A percentile compares a stretch with the other conserved stretches of the same genome.
Conservation (phyloP, 2,888 invertebrate species). For the Drosophila mercatorum region DNA sequence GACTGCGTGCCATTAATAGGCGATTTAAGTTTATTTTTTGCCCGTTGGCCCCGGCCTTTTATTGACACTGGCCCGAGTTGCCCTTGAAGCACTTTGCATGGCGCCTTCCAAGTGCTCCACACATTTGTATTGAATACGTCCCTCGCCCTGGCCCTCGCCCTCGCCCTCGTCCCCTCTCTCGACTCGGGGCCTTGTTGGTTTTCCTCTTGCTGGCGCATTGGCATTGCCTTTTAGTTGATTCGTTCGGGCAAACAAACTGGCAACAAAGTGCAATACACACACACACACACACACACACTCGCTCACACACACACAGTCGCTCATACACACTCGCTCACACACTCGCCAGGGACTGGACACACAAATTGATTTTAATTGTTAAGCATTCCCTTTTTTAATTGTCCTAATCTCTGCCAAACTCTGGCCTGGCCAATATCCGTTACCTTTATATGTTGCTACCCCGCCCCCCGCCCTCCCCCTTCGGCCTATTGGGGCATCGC, state of each 20-base stretch:
- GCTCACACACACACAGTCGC: constrained; percentile 17
- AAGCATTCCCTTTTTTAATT: constrained; percentile 79
- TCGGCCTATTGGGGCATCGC: background rate
- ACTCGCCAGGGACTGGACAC: constrained; percentile 26
- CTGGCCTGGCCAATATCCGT: constrained; percentile 66
- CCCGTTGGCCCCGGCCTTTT: constrained; percentile 62
- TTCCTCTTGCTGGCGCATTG: constrained; percentile 41
- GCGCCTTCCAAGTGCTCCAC: constrained; percentile 35
- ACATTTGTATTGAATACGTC: constrained; percentile 25
- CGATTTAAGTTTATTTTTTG: constrained; percentile 78
- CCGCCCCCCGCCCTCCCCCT: constrained; percentile 29
- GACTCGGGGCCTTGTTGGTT: constrained; percentile 44
- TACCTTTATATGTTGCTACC: constrained; percentile 60
- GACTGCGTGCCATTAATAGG: constrained; percentile 65
- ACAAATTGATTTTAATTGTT: constrained; percentile 81
- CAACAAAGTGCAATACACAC: constrained; percentile 58
- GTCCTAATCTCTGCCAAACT: constrained; percentile 74
- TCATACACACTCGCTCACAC: constrained; percentile 10
- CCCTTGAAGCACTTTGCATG: constrained; percentile 31
- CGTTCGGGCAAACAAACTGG: constrained; percentile 77
- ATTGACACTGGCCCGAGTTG: constrained; percentile 59
- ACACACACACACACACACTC: constrained; percentile 37
- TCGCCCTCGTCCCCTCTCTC: background rate
- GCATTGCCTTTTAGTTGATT: constrained; percentile 70
- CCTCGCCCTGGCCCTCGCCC: background rate